Conservation (phyloP, 1,140 invertebrate species). For the Stegodyphus dumicola region DNA sequence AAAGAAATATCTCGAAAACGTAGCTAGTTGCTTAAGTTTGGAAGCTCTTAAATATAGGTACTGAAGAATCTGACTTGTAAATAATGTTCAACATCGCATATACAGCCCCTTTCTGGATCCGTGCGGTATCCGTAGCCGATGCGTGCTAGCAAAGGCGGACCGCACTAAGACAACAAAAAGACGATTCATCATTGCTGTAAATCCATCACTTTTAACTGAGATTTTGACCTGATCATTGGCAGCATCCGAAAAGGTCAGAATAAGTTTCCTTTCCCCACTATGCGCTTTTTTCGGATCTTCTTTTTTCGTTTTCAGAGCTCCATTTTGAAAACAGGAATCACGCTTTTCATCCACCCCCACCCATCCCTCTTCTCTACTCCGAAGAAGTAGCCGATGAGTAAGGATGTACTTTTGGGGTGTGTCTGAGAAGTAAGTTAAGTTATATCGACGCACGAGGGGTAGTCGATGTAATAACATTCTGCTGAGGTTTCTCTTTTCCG, state of each 20-base stretch:
- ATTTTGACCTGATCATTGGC: constrained; percentile 50
- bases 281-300: neutral
- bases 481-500: too few species aligned
- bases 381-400: constrained; percentile 8
- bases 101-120: neutral
- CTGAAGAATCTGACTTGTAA: too few species aligned
- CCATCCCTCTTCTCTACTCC: constrained; percentile 1
- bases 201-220: constrained; percentile 51
- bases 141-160: constrained; percentile 14
- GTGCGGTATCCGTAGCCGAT: constrained; percentile 33
- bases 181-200: constrained; percentile 36
- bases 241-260: constrained; percentile 16
- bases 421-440: constrained; percentile 14
- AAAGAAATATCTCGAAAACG: too few species aligned
- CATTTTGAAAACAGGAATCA: constrained; percentile 40
- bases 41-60: too few species aligned
- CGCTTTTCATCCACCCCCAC: neutral
- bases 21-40: too few species aligned
- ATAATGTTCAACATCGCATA: neutral
- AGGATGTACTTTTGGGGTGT: constrained; percentile 16
- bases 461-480: neutral
- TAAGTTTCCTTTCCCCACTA: neutral
- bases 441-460: neutral
- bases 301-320: constrained; percentile 2
- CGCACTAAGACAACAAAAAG: constrained; percentile 43